Evolutionary conservation across 2,113 vertebrate species (phyloP).

Genomic region (Neogale vison): DNA sequence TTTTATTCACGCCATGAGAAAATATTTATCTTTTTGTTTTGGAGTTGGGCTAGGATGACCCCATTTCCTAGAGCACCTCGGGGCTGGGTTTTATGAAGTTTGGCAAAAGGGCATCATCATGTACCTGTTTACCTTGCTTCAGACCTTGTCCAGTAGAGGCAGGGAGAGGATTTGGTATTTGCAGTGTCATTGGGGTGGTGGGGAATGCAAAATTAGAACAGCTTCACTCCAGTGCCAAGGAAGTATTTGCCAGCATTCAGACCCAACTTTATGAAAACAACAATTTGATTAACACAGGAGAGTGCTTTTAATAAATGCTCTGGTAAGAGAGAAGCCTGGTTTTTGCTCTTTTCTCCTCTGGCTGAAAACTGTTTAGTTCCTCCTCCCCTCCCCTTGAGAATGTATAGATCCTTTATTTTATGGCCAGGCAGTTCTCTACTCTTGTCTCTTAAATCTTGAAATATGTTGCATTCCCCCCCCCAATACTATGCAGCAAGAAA

Average conservation of each 20-base stretch:
- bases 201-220: neutral
- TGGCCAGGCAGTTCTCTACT: neutral
- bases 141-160: neutral
- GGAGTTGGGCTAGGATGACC: neutral
- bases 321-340: neutral
- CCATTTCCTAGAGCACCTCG: neutral
- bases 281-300: neutral
- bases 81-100: neutral
- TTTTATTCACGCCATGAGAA: constrained; percentile 21
- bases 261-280: constrained; percentile 42
- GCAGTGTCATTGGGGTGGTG: constrained; percentile 39
- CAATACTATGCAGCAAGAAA: constrained; percentile 25
- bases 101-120: neutral
- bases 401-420: constrained; percentile 28
- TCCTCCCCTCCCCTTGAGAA: neutral
- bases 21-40: constrained; percentile 6
- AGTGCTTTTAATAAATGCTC: neutral
- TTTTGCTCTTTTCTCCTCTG: constrained; percentile 15
- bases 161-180: constrained; percentile 31
- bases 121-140: neutral
- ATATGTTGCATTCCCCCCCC: neutral
- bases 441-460: constrained; percentile 31
- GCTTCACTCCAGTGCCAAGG: constrained; percentile 21
- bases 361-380: constrained; percentile 46
- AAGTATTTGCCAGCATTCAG: neutral